Evolutionary conservation across 2,113 vertebrate species (phyloP), one percentile per base, ranked within the genome.

Genomic region (Rhegmatorhina hoffmannsi): DNA sequence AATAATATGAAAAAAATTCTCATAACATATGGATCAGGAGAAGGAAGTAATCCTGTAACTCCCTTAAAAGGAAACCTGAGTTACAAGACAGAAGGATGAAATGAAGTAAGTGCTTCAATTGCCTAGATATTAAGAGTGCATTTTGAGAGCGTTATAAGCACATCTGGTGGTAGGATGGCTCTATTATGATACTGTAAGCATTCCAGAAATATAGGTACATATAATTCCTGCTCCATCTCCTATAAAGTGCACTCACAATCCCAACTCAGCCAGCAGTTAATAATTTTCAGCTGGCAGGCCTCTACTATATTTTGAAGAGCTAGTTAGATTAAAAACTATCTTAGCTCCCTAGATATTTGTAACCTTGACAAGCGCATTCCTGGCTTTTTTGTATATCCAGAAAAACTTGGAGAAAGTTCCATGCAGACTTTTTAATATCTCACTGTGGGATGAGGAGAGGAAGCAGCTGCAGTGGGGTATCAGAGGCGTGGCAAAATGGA

Each of bases 351-450:
- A 92, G 75, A 47, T 90, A 96, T 95, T 96, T 96, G 93, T 94
- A 95, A 95, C 62, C 67, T 91, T 92, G 92, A 95, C 84, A 94
- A 82, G 80, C 5, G 10, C 94, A 87, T 95, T 96, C 91, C 95
- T 95, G 67, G 92, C 69, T 93, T 96, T 96, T 95, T 96, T 81
- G 55, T 87, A 63, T 40, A 53, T 92, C 90, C 84, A 96, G 80
- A 96, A 94, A 86, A 89, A 95, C 73, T 86, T 96, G 82, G 91
- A 97, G 82, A 90, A 88, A 59, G 43, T 75, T 94, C 70, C 66
- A 29, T 59, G 66, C 80, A 95, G 90, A 85, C 90, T 90, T 96
- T 96, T 95, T 96, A 96, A 75, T 92, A 94, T 96, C 89, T 96
- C 81, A 3, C 84, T 74, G 76, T 87, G 93, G 87, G 81, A 96